Percentiles rank a stretch among this genome's conserved stretches.
Evolutionary conservation across 2,113 vertebrate genomes (phyloP).

Genomic region (Electrona antarctica): DNA sequence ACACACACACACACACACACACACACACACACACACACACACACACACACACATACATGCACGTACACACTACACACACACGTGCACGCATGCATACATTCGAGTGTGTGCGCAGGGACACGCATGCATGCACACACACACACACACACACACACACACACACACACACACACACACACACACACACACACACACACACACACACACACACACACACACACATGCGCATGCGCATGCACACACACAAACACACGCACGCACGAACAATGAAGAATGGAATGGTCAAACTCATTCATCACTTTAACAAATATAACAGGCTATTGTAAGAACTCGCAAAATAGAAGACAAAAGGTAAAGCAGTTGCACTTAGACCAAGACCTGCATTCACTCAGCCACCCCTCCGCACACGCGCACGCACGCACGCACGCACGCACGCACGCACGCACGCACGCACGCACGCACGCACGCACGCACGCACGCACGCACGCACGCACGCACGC

Average conservation of each 20-base stretch:
- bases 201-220: too few relatives aligned
- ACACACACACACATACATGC: background rate
- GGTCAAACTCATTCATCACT: constrained; percentile 71
- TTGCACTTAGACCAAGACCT: constrained; percentile 41
- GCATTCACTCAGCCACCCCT: constrained; percentile 23
- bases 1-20: constrained; percentile 35
- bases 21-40: constrained; percentile 17
- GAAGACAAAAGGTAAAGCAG: constrained; percentile 57
- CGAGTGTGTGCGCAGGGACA: too few relatives aligned
- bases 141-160: too few relatives aligned
- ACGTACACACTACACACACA: too few relatives aligned
- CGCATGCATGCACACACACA: too few relatives aligned
- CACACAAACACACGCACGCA: background rate
- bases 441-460: too few relatives aligned
- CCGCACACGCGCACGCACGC: background rate
- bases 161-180: too few relatives aligned
- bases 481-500: too few relatives aligned
- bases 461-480: too few relatives aligned
- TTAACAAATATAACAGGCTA: constrained; percentile 69
- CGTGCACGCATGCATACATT: too few relatives aligned
- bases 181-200: background rate
- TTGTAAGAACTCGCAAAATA: constrained; percentile 48
- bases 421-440: too few relatives aligned
- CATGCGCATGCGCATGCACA: too few relatives aligned
- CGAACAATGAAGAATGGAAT: constrained; percentile 62